Percentiles rank a stretch among this genome's conserved stretches.
phyloP scores from a whole-genome alignment of 2,888 invertebrate species.

The Fragum whitleyi region DNA sequence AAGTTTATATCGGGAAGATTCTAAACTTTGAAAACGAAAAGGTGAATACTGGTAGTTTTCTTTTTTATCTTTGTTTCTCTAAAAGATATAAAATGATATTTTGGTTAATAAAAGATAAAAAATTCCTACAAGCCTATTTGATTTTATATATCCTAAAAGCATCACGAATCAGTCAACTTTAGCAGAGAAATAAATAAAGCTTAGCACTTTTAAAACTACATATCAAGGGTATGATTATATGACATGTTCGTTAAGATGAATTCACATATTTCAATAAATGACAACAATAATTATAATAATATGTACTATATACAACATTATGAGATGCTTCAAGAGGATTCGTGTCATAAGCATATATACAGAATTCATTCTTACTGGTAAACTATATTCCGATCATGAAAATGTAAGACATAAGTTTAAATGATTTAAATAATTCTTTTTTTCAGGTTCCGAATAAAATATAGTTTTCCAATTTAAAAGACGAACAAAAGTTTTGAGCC shows the following conservation, averaged over 20 bases:
- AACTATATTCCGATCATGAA: too few relatives aligned
- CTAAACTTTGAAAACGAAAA: conserved; percentile 26
- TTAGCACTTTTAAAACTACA: conserved; percentile 9
- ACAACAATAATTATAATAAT: conserved; percentile 24
- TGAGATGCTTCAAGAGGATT: background rate
- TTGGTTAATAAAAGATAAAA: background rate
- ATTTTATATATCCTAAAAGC: background rate
- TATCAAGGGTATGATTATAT: background rate
- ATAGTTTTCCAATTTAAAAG: too few relatives aligned
- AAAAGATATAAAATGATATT: background rate
- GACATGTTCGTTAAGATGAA: conserved; percentile 8
- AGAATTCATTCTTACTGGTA: too few relatives aligned
- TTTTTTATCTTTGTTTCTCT: background rate
- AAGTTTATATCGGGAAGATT: background rate
- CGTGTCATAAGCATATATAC: background rate
- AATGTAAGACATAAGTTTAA: too few relatives aligned
- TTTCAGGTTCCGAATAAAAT: too few relatives aligned
- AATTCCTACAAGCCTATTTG: background rate
- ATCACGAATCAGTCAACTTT: background rate
- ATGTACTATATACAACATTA: conserved; percentile 17
- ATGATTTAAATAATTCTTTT: too few relatives aligned
- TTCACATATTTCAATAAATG: conserved; percentile 14
- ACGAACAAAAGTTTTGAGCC: too few relatives aligned
- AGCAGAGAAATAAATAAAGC: conserved; percentile 12
- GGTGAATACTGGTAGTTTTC: conserved; percentile 62